Conservation (phyloP, 1,140 invertebrate species). For the Hylyphantes graminicola region DNA sequence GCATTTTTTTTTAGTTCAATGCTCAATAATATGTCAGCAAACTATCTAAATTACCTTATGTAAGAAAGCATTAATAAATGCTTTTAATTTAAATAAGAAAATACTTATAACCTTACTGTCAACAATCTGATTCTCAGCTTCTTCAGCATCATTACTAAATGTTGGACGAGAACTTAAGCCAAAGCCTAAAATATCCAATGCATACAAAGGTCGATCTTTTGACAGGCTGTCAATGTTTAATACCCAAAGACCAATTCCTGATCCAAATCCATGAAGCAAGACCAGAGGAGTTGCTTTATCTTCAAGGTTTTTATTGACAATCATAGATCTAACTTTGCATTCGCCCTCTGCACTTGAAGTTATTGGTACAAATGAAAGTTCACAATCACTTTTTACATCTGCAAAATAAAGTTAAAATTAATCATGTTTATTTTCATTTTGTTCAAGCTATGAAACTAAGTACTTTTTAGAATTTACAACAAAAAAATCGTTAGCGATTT, state of each 20-base stretch:
- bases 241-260: conserved; percentile 92
- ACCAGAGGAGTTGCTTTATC: conserved; percentile 76
- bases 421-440: too few species aligned
- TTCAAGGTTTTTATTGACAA: conserved; percentile 74
- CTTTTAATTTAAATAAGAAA: not conserved
- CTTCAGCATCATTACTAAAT: conserved; percentile 81
- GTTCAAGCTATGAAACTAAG: too few species aligned
- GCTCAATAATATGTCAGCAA: not conserved
- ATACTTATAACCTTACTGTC: conserved; percentile 65
- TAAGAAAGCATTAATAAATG: not conserved
- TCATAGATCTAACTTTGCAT: conserved; percentile 86
- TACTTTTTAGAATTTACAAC: too few species aligned
- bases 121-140: conserved; percentile 90
- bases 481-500: too few species aligned
- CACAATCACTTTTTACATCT: conserved; percentile 79
- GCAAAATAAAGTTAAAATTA: conserved; percentile 57
- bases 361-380: conserved; percentile 85
- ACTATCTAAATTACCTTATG: not conserved
- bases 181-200: conserved; percentile 94
- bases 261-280: conserved; percentile 91
- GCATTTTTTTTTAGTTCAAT: not conserved
- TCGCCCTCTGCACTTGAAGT: conserved; percentile 79
- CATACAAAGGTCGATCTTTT: conserved; percentile 87
- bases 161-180: conserved; percentile 89
- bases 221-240: conserved; percentile 82